These are phyloP conservation scores for Anthopleura sola DNA, from an alignment of 64 coral and sea anemone species.

Conservation along the genomic window DNA sequence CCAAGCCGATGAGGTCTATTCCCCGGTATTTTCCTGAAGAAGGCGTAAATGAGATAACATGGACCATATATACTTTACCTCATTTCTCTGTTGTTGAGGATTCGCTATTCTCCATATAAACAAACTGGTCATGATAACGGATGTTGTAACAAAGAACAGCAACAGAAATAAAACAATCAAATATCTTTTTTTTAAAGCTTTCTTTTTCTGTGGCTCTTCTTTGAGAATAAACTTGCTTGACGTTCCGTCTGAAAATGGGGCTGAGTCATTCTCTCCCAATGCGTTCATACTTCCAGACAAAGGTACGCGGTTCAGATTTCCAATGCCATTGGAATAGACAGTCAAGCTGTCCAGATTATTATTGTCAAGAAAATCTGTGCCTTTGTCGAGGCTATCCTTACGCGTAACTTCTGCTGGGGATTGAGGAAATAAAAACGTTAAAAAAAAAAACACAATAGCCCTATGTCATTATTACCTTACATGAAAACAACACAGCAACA, in stretches of 20 bases:
- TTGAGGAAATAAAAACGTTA: not conserved
- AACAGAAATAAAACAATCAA: not conserved
- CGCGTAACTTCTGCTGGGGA: not conserved
- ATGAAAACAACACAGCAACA: too few species aligned
- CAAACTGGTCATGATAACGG: not conserved
- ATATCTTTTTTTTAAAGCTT: not conserved
- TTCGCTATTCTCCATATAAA: not conserved
- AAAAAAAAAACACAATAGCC: too few species aligned
- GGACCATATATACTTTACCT: not conserved
- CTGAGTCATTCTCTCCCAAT: not conserved
- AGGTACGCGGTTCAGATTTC: not conserved
- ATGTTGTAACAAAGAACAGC: not conserved
- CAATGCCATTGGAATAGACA: not conserved
- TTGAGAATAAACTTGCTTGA: constrained; percentile 2
- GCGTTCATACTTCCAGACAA: constrained; percentile 18
- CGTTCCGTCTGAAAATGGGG: not conserved
- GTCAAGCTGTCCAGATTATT: not conserved
- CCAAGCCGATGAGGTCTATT: too few species aligned
- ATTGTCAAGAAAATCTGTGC: not conserved
- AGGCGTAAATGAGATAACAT: too few species aligned
- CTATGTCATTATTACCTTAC: too few species aligned
- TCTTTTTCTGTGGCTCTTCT: constrained; percentile 1
- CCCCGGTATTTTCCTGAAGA: too few species aligned
- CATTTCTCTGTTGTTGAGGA: not conserved
- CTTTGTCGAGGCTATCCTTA: not conserved